Evolutionary conservation across 2,888 invertebrate genomes (phyloP), one percentile per base, ranked within the genome.

Genomic region (Andrena haemorrhoa): DNA sequence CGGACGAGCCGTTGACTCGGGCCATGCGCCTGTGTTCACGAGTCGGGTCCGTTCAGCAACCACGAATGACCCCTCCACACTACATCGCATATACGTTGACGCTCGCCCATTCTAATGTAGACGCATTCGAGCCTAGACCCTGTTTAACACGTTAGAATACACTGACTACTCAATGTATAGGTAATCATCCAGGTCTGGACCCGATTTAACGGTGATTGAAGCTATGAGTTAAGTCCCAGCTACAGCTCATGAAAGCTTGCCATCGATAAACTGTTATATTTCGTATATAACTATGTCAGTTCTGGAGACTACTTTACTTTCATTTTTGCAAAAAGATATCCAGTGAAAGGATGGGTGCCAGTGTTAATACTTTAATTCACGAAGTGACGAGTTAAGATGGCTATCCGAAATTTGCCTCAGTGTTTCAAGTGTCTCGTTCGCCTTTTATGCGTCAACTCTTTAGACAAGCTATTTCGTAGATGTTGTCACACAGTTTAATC

Each of bases 391-490:
- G 72, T 78, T 23, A 56, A 65, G 68, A 73, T 82, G 82, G 76
- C 81, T 73, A 70, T 86, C 72, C 65, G 81, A 80, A 83, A 86
- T 76, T 41, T 83, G 82, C 84, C 83, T 90, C 88, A 90, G 91
- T 91, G 91, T 91, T 85, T 87, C 87, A 73, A 81, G 80, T 80
- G 82, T 86, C 84, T 86, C 87, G 79, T 85, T 82, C 79, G 85
- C 86, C 88, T 90, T 91, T 91, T 88, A 84, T 77, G 66, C 84
- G 87, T 91, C 91, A 86, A 84, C 76, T 86, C 88, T 88, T 90
- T 88, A 87, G 89, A 84, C 86, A 76, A 87, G 86, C 75, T 26
- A 26, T 74, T 68, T 35, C 23, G 41, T 58, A 47, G n/a, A 33
- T 49, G n/a, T 33, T 60, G 79, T 81, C 80, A 68, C 85, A 79